A percentile compares a stretch with the other conserved stretches of the same genome.
These are phyloP conservation scores for Anguilla megastoma DNA, from an alignment of 2,797 vertebrate genomes.

Conservation along the genomic window DNA sequence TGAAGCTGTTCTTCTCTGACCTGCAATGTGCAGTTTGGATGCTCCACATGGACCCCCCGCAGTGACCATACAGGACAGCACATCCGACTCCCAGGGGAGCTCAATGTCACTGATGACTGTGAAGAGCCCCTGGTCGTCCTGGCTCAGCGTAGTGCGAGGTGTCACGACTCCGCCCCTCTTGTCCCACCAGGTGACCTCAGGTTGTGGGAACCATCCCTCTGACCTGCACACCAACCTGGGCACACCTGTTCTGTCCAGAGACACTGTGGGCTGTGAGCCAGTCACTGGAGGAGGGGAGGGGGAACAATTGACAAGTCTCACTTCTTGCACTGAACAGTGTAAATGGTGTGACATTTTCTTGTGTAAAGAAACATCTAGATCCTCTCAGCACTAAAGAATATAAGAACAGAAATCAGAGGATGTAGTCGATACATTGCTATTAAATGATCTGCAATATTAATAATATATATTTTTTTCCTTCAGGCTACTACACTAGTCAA, in stretches of 20 bases:
- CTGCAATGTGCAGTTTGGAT: slow-evolving; percentile 13
- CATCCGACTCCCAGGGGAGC: background rate
- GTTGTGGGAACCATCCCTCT: slow-evolving; percentile 11
- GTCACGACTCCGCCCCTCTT: background rate
- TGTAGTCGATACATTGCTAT: background rate
- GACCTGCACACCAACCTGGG: slow-evolving; percentile 4
- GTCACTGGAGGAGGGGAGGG: background rate
- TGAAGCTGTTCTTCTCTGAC: background rate
- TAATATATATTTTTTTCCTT: too few relatives aligned
- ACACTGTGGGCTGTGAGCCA: slow-evolving; percentile 7
- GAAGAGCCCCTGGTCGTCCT: background rate
- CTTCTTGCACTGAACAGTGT: background rate
- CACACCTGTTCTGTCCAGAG: background rate
- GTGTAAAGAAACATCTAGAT: background rate
- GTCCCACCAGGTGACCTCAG: slow-evolving; percentile 9
- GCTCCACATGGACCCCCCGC: background rate
- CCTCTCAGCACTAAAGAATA: background rate
- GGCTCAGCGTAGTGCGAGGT: background rate
- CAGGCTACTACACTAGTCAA: background rate
- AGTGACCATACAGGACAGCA: slow-evolving; percentile 13
- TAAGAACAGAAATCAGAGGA: background rate
- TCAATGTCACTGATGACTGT: background rate
- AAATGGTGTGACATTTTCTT: background rate
- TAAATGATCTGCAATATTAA: too few relatives aligned
- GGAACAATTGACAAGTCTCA: background rate